Conservation (phyloP, 2,797 vertebrate genomes). For the Acomys russatus region DNA sequence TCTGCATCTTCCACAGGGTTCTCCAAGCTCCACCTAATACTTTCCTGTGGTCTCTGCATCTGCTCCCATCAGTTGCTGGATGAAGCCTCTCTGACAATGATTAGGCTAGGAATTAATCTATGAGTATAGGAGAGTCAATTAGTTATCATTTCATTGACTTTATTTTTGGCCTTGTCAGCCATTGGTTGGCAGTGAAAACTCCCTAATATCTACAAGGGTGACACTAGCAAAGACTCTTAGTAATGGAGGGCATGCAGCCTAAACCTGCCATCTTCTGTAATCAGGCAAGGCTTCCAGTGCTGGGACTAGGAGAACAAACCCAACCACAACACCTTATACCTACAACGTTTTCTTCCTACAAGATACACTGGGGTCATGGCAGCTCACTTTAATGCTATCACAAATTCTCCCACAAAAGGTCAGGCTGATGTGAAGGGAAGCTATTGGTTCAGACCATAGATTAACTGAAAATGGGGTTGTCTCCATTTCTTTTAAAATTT, state of each 20-base stretch:
- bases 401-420: not conserved
- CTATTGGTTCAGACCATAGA: not conserved
- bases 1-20: not conserved
- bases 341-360: not conserved
- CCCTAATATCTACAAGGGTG: not conserved
- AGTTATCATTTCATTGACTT: not conserved
- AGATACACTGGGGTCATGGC: fast-evolving
- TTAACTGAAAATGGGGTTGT: not conserved
- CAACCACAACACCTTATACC: not conserved
- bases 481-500: not conserved
- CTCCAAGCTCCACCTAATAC: not conserved
- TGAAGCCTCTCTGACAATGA: not conserved
- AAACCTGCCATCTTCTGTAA: not conserved
- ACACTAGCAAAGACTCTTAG: not conserved
- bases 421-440: fast-evolving
- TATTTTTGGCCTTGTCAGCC: not conserved
- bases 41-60: not conserved
- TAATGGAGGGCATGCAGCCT: not conserved
- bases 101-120: not conserved
- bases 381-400: not conserved
- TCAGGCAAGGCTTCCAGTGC: not conserved
- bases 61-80: not conserved
- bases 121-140: not conserved
- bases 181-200: not conserved
- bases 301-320: not conserved